Conservation (phyloP, 2,113 vertebrate genomes). For the Mesoclemmys tuberculata region DNA sequence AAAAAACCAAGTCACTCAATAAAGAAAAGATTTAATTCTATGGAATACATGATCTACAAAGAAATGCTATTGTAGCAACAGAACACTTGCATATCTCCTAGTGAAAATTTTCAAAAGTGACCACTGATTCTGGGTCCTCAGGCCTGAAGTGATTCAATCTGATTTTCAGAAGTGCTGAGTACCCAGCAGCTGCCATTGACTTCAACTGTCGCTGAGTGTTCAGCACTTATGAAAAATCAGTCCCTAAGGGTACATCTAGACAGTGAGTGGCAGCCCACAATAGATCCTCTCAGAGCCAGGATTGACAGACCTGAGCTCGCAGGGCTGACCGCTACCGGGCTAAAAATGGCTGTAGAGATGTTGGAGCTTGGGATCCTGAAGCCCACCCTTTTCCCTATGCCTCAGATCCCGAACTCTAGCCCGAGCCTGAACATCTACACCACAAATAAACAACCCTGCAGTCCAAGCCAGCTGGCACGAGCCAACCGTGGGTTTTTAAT, state of each 20-base stretch:
- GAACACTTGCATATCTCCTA: neutral
- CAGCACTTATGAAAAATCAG: neutral
- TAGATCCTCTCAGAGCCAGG: neutral
- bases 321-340: too few species aligned
- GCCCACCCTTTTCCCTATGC: too few species aligned
- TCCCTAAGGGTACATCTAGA: neutral
- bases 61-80: neutral
- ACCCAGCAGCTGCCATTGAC: neutral
- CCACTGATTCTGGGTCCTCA: neutral
- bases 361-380: neutral
- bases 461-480: neutral
- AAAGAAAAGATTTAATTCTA: neutral
- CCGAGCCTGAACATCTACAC: neutral
- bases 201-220: neutral
- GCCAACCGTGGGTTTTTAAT: neutral
- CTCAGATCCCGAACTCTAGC: neutral
- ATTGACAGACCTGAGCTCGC: neutral
- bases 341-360: neutral
- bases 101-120: neutral
- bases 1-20: neutral
- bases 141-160: too few species aligned
- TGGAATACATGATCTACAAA: neutral
- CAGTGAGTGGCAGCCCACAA: neutral
- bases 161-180: neutral
- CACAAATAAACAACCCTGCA: neutral